Base-by-base conservation (phyloP, 53 echinoderm and acorn worm genomes). In the Hippasteria phrygiana region DNA sequence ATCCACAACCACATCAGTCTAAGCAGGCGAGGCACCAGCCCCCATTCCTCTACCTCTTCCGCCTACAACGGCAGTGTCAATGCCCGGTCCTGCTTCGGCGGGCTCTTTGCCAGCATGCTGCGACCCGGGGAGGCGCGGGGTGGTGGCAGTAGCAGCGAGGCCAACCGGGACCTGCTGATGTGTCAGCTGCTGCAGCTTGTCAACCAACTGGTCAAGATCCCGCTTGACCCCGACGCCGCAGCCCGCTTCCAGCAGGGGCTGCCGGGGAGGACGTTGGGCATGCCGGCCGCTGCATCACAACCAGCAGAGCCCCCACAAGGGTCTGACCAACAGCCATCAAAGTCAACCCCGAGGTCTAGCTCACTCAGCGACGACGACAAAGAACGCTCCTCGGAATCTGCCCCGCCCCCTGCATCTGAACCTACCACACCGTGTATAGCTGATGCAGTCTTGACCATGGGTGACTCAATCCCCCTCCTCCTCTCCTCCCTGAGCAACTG, bases 341-440 rank as follows among this genome's bases (percentile, higher is more conserved):
- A 59, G 24, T 31, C 76, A 81, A 32, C 64, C 64, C 87, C 75
- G 7, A 42, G 41, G 24, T 88, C 88, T 0, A 78, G 78, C 51
- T 71, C 89, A 4, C 73, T 96, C 43, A 96, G 99, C 80, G 99
- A 99, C 79, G 99, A 99, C 64, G 99, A 99, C 62, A 99, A 99
- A 75, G 90, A 97, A 62, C 83, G 97, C 24, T 94, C 93, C 29
- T 90, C 91, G 0, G 96, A 94, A 71, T 62, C 80, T 5, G 66
- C 75, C 2, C 88, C 82, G 4, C 85, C 74, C 7, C 63, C 83
- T 13, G 20, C 80, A 18, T 55, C 77, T 43, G 63, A 72, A 22
- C 33, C 80, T 14, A 7, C 55, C 36, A 73, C 74, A 7, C 87
- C 87, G 3, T 87, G 93, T 43, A 88, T 99, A 50, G 92, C 93